Conservation (phyloP, 2,888 invertebrate species). For the Brachypalpus laphriformis region DNA sequence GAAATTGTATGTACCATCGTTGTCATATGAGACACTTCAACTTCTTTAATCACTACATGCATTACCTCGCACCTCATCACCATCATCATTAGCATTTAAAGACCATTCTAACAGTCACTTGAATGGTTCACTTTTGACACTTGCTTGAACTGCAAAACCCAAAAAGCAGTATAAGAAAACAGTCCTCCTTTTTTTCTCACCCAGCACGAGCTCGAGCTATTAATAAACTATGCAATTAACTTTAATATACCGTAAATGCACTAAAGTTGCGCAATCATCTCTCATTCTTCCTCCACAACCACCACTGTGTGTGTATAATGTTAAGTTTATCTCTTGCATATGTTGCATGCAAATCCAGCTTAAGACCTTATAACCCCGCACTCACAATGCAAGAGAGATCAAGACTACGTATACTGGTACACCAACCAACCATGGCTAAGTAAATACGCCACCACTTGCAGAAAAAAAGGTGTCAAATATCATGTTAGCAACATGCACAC, state of each 20-base stretch:
- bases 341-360: slow-evolving; percentile 69
- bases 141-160: slow-evolving; percentile 1
- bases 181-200: slow-evolving; percentile 24
- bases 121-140: slow-evolving; percentile 51
- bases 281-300: slow-evolving; percentile 30
- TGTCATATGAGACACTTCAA: not conserved
- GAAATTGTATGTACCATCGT: not conserved
- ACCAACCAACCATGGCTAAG: not conserved
- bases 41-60: not conserved
- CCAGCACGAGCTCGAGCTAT: slow-evolving; percentile 29
- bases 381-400: slow-evolving; percentile 43
- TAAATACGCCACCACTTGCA: slow-evolving; percentile 24
- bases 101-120: slow-evolving; percentile 42
- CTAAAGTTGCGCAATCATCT: slow-evolving; percentile 58
- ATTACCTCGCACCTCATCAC: not conserved
- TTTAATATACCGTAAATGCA: slow-evolving; percentile 63
- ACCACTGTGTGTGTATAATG: slow-evolving; percentile 16
- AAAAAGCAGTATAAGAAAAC: not conserved
- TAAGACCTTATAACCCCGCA: slow-evolving; percentile 62
- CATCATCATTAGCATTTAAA: slow-evolving; percentile 28
- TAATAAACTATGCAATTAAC: slow-evolving; percentile 68
- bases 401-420: slow-evolving; percentile 25
- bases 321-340: slow-evolving; percentile 34
- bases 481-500: slow-evolving; percentile 53
- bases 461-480: slow-evolving; percentile 67